Percentiles rank a stretch among this genome's conserved stretches.
phyloP scores from a whole-genome alignment of 1,140 invertebrate species.

The Trialeurodes vaporariorum region DNA sequence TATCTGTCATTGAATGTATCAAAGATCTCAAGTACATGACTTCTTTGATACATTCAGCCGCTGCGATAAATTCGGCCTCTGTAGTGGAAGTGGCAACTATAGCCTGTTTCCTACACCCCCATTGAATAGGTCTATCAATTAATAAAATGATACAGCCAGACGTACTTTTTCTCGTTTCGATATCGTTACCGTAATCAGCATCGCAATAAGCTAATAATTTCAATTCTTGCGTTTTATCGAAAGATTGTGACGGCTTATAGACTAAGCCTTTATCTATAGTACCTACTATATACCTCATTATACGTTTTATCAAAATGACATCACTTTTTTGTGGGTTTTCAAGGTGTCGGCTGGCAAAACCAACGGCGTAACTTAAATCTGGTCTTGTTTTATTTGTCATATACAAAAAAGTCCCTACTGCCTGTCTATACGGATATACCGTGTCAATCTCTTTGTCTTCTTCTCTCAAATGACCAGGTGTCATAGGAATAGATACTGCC shows the following conservation, averaged over 20 bases:
- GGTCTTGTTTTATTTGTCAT: constrained; percentile 27
- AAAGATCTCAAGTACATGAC: constrained; percentile 18
- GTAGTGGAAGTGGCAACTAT: constrained; percentile 13
- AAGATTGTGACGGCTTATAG: too few relatives aligned
- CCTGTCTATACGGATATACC: constrained; percentile 22
- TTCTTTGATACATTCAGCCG: constrained; percentile 19
- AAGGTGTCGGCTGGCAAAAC: constrained; percentile 25
- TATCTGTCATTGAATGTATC: constrained; percentile 9
- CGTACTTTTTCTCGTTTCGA: constrained; percentile 9
- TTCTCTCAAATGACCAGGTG: neutral
- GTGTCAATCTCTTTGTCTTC: constrained; percentile 14
- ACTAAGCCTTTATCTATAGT: constrained; percentile 23
- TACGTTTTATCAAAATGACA: constrained; percentile 26
- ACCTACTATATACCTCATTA: constrained; percentile 31
- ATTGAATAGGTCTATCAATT: constrained; percentile 11
- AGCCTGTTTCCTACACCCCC: constrained; percentile 14
- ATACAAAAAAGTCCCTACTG: constrained; percentile 30
- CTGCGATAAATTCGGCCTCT: constrained; percentile 18
- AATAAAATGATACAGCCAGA: constrained; percentile 16
- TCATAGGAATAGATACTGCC: constrained; percentile 24
- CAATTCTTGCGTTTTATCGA: constrained; percentile 2
- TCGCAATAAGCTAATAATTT: constrained; percentile 12
- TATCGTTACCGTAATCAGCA: constrained; percentile 12
- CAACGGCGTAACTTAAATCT: constrained; percentile 32
- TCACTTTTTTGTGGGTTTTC: constrained; percentile 21